Evolutionary conservation across 2,888 invertebrate species (phyloP), one percentile per base, ranked within the genome.

Genomic region (Erebia epiphron): DNA sequence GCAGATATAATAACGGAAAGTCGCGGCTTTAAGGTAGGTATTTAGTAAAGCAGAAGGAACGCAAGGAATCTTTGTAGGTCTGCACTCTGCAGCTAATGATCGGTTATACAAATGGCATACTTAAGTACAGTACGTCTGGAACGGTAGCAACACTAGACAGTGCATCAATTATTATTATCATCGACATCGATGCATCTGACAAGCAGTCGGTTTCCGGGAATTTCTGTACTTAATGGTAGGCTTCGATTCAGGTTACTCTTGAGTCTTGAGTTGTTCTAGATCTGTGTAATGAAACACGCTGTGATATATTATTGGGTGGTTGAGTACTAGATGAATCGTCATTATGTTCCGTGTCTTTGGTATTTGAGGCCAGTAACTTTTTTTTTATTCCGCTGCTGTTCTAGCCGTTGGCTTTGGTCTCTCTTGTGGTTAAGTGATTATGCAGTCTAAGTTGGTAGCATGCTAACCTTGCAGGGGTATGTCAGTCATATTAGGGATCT

Each of bases 111-210:
- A 50, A 70, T 67, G 66, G 62, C 21, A 49, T 62, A 73, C 66
- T 68, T 74, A 72, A 60, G 65, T 70, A 61, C 61, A 62, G 71
- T 73, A 69, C 52, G 56, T 18, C 52, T 60, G 65, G 60, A 73
- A 74, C 75, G 70, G 74, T 75, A 74, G 75, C 75, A 58, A 73
- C 69, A 68, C 58, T 49, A 46, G 65, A 67, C 67, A 16, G 26
- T 49, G 57, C 67, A 67, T 67, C 57, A 73, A 71, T 71, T 58
- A 73, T 73, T 73, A 67, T 70, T 71, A 74, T 74, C 70, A 73
- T 69, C 70, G 63, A 64, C 68, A 70, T 71, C 70, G 68, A 73
- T 52, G 60, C 64, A 64, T 58, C 70, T 71, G 49, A 68, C 68
- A 70, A 52, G 41, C 43, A 49, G 46, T 58, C 52, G 64, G 66